A percentile compares a stretch with the other conserved stretches of the same genome.
These are phyloP conservation scores for Euplexia lucipara DNA, from an alignment of 2,888 invertebrate species.

Conservation along the genomic window DNA sequence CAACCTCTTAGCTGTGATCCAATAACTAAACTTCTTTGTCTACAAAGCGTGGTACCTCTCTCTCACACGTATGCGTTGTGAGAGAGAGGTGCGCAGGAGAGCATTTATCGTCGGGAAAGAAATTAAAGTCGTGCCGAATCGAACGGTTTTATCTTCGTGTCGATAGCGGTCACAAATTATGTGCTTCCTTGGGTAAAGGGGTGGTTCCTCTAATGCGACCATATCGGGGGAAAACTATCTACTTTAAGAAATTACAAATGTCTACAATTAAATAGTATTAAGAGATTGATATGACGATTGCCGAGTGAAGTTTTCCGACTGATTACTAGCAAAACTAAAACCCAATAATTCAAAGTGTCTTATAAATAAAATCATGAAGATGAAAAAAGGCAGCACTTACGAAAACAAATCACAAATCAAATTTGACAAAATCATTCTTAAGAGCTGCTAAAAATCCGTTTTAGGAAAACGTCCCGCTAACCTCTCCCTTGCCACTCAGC, in stretches of 20 bases:
- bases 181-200: conserved; percentile 83
- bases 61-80: conserved; percentile 66
- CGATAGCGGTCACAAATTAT: conserved; percentile 90
- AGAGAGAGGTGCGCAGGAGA: conserved; percentile 75
- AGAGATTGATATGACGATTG: neutral
- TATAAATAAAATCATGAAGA: conserved; percentile 7
- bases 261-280: neutral
- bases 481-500: conserved; percentile 47
- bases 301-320: neutral
- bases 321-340: neutral
- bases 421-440: conserved; percentile 43
- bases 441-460: conserved; percentile 63
- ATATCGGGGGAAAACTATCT: neutral
- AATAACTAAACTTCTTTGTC: conserved; percentile 84
- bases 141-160: conserved; percentile 89
- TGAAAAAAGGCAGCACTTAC: conserved; percentile 13
- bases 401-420: conserved; percentile 50
- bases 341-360: conserved; percentile 8
- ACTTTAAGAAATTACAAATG: neutral
- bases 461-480: conserved; percentile 73
- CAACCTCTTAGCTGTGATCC: conserved; percentile 71
- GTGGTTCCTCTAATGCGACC: conserved; percentile 47
- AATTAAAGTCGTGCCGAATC: conserved; percentile 89
- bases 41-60: conserved; percentile 71
- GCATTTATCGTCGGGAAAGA: conserved; percentile 88